Base-by-base conservation (phyloP, 2,888 invertebrate genomes). In the Meghimatium bilineatum region DNA sequence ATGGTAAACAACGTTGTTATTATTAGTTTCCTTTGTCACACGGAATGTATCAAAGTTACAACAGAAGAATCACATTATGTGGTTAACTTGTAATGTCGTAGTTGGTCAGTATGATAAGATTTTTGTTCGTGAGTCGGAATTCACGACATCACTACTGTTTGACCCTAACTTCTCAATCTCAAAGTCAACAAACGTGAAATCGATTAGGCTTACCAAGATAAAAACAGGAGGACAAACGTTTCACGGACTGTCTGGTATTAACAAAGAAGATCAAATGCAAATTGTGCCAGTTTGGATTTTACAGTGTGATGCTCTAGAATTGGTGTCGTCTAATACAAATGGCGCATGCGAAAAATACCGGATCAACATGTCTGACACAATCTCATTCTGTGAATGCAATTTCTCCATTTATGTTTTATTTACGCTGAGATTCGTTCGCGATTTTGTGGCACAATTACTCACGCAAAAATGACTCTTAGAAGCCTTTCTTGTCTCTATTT, bases 281-380 rank as follows among this genome's bases (percentile, higher is more conserved):
- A 66, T 66, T 66, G 66, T 66, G 66, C 66, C 66, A 32, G 66
- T 66, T 66, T 66, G 66, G 32, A 32, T 66, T 66, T 66, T 29
- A 66, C 66, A 32, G 66, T 66, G 32, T 66, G 26, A 66, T 66
- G 66, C 66, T 17, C 20, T 32, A 10, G 32, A 66, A 66, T 66
- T 66, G 66, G 26, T 32, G 66, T 66, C 8, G 66, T 66, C 32
- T 66, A 32, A 32, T 66, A 32, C 32, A 66, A 66, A 66, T 17
- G 66, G 26, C 66, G 32, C 32, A 10, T 1, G 17, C 32, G 29
- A 32, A 66, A 32, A 66, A 66, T 32, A 66, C 14, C 32, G 14
- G 32, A 66, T 66, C 66, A 66, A 32, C 66, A 32, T 12, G 32
- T 32, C 66, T 66, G 66, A 17, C 32, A 66, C 66, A 66, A 66